Base-by-base conservation (phyloP, 92 coral and sea anemone species). In the Desmophyllum pertusum region DNA sequence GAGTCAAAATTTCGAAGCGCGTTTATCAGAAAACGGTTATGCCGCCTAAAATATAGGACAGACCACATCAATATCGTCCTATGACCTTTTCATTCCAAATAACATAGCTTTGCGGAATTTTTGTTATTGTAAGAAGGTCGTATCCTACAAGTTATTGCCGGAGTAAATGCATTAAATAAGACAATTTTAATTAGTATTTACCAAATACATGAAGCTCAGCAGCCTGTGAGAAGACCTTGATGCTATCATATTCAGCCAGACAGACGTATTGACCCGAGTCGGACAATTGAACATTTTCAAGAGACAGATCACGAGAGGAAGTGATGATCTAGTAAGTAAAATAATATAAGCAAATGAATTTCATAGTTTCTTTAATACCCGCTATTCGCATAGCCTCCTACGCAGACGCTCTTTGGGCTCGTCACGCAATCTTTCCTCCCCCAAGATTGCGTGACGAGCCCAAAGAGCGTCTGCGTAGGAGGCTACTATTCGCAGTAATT, bases 231-330 rank as follows among this genome's bases (percentile, higher is more conserved):
- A 74, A 78, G 29, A 90, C 88, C 33, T 76, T 90, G 83, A 83
- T 41, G 64, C 76, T 48, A 48, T 78, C 79, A 13, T 89, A 83
- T 55, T 87, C 83, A 43, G 83, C 93, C 36, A 73, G 55, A 64
- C 91, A 87, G 25, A 90, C 79, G 57, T 90, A 90, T 48, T 86
- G 85, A 73, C 91, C 93, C 6, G 93, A 42, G 74, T 86, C 76
- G 14, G 89, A 77, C 25, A 25, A n/a, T 38, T 33, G 79, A 19
- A 81, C 86, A 45, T 90, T 87, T 63, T 42, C 1, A 0, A 90
- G 66, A 45, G 77, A 39, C 53, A 90, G 81, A 64, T 57, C 40
- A 1, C 75, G 64, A 4, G 86, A 82, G 18, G 83, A 51, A 4
- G 51, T 40, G 37, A 81, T 39, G 42, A 30, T 23, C 86, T 87